Evolutionary conservation across 30 jellyfish, hydroid and myxozoan genomes (phyloP).

Genomic region (Turritopsis dohrnii): DNA sequence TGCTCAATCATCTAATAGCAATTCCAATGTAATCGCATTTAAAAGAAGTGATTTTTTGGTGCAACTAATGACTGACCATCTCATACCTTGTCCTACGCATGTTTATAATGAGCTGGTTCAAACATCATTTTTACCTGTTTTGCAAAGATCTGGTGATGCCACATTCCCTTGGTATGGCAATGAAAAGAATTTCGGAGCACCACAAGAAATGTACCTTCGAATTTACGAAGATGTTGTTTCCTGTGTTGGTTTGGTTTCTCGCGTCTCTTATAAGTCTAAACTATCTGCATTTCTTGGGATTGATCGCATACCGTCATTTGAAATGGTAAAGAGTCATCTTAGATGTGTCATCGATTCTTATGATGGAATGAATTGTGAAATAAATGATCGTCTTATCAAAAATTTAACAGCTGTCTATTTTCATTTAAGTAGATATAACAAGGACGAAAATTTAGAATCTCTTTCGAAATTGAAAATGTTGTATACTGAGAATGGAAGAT

Average conservation of each 20-base stretch:
- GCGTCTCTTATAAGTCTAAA: not conserved
- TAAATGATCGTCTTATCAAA: not conserved
- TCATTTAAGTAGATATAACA: not conserved
- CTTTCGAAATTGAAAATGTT: not conserved
- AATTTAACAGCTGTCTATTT: not conserved
- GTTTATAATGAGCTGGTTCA: not conserved
- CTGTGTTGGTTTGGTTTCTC: slow-evolving; percentile 10
- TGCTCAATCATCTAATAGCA: not conserved
- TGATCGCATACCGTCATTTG: slow-evolving; percentile 6
- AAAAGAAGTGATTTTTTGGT: slow-evolving; percentile 3
- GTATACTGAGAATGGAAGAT: slow-evolving; percentile 10
- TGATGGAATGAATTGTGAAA: not conserved
- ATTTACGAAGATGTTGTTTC: not conserved
- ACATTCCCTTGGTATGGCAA: slow-evolving; percentile 17
- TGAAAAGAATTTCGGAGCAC: slow-evolving; percentile 13
- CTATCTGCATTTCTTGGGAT: slow-evolving; percentile 7
- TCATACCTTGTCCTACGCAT: not conserved
- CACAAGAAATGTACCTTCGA: not conserved
- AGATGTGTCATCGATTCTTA: not conserved
- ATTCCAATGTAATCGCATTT: not conserved
- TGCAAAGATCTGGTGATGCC: not conserved
- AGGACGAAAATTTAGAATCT: not conserved
- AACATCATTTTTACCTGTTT: slow-evolving; percentile 14
- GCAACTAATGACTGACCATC: not conserved
- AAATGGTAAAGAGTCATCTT: slow-evolving; percentile 22